These are phyloP conservation scores for Cacoxenus indagator DNA, from an alignment of 2,888 invertebrate species.

Conservation along the genomic window DNA sequence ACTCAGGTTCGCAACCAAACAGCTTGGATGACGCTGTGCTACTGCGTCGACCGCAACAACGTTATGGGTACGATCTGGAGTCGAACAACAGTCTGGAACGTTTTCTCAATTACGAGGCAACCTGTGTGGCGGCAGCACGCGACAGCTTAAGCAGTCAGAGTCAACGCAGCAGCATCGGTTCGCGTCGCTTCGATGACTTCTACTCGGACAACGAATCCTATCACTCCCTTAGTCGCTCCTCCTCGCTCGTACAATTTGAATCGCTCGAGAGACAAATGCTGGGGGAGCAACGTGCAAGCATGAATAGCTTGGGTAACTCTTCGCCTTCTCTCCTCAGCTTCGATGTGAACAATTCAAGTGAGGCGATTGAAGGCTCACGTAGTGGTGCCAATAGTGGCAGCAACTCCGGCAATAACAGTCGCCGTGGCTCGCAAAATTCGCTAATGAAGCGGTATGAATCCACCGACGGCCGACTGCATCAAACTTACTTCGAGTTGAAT, in stretches of 20 bases:
- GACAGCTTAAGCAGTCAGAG: slow-evolving; percentile 56
- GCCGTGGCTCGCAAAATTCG: slow-evolving; percentile 63
- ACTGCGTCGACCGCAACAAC: slow-evolving; percentile 43
- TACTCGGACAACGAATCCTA: slow-evolving; percentile 71
- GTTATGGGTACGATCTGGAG: slow-evolving; percentile 43
- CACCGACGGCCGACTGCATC: slow-evolving; percentile 66
- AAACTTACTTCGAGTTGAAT: slow-evolving; percentile 68
- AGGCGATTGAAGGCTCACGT: slow-evolving; percentile 36
- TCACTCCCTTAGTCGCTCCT: slow-evolving; percentile 81
- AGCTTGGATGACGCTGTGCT: slow-evolving; percentile 55
- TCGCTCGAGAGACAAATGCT: slow-evolving; percentile 80
- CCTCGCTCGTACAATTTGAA: slow-evolving; percentile 87
- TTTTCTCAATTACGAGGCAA: slow-evolving; percentile 55
- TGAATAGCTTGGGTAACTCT: slow-evolving; percentile 67
- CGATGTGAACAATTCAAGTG: slow-evolving; percentile 40
- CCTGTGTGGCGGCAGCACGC: slow-evolving; percentile 37
- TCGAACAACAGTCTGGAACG: slow-evolving; percentile 58
- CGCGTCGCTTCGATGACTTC: slow-evolving; percentile 68
- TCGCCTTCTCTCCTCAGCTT: slow-evolving; percentile 68
- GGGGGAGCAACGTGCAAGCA: slow-evolving; percentile 70
- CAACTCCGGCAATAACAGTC: slow-evolving; percentile 58
- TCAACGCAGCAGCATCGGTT: slow-evolving; percentile 58
- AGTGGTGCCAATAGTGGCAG: slow-evolving; percentile 49
- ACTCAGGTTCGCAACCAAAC: slow-evolving; percentile 26
- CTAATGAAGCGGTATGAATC: slow-evolving; percentile 67